Evolutionary conservation across 30 jellyfish, hydroid and myxozoan genomes (phyloP), one percentile per base, ranked within the genome.

Genomic region (Hydractinia symbiolongicarpus): DNA sequence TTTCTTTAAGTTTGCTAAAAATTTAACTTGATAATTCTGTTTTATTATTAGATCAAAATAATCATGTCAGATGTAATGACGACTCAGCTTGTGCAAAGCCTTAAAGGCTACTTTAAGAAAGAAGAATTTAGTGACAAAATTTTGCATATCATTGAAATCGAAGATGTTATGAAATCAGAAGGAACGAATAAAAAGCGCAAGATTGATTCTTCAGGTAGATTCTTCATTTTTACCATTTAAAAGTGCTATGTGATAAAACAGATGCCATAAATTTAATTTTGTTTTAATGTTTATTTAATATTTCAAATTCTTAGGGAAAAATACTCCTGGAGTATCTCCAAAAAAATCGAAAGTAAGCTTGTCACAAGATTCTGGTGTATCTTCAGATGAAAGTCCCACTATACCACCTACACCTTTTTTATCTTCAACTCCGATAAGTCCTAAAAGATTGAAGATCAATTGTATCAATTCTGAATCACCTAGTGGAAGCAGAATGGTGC

Each of bases 91-190:
- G 81, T 77, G 17, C 72, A 77, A 77, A 19, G 61, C 53, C 85
- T 77, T 10, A 77, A 77, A 77, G 50, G 73, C 60, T 77, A 77
- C 40, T 77, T 77, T 55, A 77, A 77, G 51, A 77, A 60, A 4
- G 85, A 77, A 15, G 85, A 77, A 55, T 64, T 77, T 19, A 53
- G 76, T 53, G 85, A 77, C 44, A 77, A 77, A 61, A 55, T 61
- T 14, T 61, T 77, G 85, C 81, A 61, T 44, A 77, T 77, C 57
- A 60, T 77, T 60, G 85, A 77, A 77, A 51, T 64, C 0, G 77
- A 77, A 1, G 81, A 72, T 9, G 50, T 72, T 16, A 13, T 14
- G 44, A 30, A 30, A 30, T 30, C 44, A 30, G 44, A 30, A 30
- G 44, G 44, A 30, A 30, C 44, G 1, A 30, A 30, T 30, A 30